Percentiles rank a stretch among this genome's conserved stretches.
Conservation (phyloP, 2,888 invertebrate genomes). For the Meta bourneti region DNA sequence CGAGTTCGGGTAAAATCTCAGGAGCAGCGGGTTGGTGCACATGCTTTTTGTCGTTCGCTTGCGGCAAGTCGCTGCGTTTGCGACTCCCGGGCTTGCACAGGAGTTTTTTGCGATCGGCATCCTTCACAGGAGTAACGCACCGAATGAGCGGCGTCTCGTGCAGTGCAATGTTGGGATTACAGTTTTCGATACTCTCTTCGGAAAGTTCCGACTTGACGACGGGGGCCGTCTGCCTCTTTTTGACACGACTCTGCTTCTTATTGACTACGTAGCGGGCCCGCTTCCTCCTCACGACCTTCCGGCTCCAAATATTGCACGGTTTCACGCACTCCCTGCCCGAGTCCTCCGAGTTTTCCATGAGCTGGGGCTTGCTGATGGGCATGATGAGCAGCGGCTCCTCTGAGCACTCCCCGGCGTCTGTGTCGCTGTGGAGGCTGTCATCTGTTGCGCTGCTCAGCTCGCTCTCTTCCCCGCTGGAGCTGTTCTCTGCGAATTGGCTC, state of each 20-base stretch:
- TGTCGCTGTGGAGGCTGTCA: slow-evolving; percentile 78
- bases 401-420: slow-evolving; percentile 72
- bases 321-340: slow-evolving; percentile 76
- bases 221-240: slow-evolving; percentile 45
- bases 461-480: slow-evolving; percentile 78
- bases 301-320: slow-evolving; percentile 70
- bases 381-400: slow-evolving; percentile 46
- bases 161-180: slow-evolving; percentile 26
- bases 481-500: slow-evolving; percentile 53
- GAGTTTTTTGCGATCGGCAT: slow-evolving; percentile 32
- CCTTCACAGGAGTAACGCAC: slow-evolving; percentile 52
- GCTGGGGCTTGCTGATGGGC: slow-evolving; percentile 15
- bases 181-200: slow-evolving; percentile 72
- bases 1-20: slow-evolving; percentile 67
- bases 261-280: slow-evolving; percentile 39
- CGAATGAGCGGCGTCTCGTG: slow-evolving; percentile 29
- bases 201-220: slow-evolving; percentile 59
- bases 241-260: slow-evolving; percentile 29
- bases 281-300: slow-evolving; percentile 68
- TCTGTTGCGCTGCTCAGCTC: slow-evolving; percentile 80
- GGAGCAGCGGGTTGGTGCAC: slow-evolving; percentile 39
- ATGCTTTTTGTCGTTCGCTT: slow-evolving; percentile 36
- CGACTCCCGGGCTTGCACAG: slow-evolving; percentile 9
- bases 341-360: slow-evolving; percentile 69
- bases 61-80: slow-evolving; percentile 34